Percentiles rank a stretch among this genome's conserved stretches.
Evolutionary conservation across 2,797 vertebrate species (phyloP).

Genomic region (Ispidina lecontei): DNA sequence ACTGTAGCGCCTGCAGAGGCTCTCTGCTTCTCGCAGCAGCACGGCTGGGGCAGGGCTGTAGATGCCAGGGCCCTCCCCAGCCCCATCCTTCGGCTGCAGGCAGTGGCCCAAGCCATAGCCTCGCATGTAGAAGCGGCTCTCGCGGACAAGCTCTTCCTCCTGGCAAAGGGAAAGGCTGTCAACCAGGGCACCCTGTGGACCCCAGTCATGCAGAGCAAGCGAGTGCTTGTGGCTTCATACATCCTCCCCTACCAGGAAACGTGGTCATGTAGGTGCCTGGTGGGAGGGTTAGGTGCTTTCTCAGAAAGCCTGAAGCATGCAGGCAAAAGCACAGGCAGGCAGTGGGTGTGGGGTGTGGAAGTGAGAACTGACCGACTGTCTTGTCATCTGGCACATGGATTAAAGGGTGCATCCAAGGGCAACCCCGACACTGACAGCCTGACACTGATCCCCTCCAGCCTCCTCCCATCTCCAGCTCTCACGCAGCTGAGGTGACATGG

Average conservation of each 20-base stretch:
- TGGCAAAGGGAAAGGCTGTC: slow-evolving; percentile 36
- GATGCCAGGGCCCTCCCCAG: slow-evolving; percentile 77
- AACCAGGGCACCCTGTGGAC: accelerated
- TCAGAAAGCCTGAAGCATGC: accelerated
- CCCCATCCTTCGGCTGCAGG: slow-evolving; percentile 84
- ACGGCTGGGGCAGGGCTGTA: slow-evolving; percentile 77
- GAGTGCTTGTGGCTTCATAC: not conserved
- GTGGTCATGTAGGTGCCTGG: accelerated
- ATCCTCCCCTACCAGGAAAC: accelerated
- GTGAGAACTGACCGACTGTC: not conserved
- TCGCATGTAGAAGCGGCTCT: slow-evolving; percentile 89
- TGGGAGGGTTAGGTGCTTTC: not conserved
- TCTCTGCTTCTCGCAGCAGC: slow-evolving; percentile 80
- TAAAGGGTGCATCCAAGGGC: not conserved
- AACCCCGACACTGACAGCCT: not conserved
- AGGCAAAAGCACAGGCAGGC: not conserved
- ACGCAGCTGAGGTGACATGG: not conserved
- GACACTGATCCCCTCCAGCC: not conserved
- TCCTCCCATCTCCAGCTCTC: not conserved
- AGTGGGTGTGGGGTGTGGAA: accelerated
- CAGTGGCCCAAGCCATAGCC: slow-evolving; percentile 90
- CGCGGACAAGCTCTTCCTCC: slow-evolving; percentile 89
- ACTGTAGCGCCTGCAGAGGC: slow-evolving; percentile 81
- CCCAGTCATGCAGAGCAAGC: accelerated
- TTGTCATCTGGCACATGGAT: accelerated